Evolutionary conservation across 2,797 vertebrate species (phyloP), one percentile per base, ranked within the genome.

Genomic region (Champsocephalus esox): DNA sequence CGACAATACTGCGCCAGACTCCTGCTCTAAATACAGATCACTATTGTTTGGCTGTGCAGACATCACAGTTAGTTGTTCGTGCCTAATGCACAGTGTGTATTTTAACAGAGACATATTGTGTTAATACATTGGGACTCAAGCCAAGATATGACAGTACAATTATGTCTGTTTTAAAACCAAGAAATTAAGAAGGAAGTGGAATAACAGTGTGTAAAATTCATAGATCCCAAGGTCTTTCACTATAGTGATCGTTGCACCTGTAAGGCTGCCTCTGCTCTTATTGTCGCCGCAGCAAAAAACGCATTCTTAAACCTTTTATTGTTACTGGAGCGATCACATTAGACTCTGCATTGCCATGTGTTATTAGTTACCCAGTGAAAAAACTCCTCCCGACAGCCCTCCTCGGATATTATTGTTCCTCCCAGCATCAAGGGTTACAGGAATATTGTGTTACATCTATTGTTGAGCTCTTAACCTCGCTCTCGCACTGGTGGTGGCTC

Each of bases 371-470:
- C 9, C 46, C 28, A 13, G 19, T 66, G 28, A 46, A 54, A 57
- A 43, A 52, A 49, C 52, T 9, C 5, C 32, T 51, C 57, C 65
- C 17, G 5, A 48, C 59, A 43, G 50, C 41, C 54, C 49, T 71
- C 28, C 24, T 32, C 48, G 41, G 71, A 62, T 72, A 49, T 77
- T 73, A 63, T 78, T 66, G 64, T 46, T 79, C 76, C 41, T 59
- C 46, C 16, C 24, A 48, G 69, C 49, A 19, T 44, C 1, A 24
- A 64, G 54, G 72, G 62, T 73, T 80, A 62, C 85, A 75, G 75
- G 73, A 77, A 67, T 85, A 88, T 89, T 85, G 54, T 32, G 66
- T 84, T 81, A 81, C 83, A 63, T 65, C 77, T 61, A 52, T 83
- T 87, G 82, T 81, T 63, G 10, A 38, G 17, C 72, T 81, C 58